phyloP scores from a whole-genome alignment of 2,888 invertebrate species.

The Tupiocoris notatus region DNA sequence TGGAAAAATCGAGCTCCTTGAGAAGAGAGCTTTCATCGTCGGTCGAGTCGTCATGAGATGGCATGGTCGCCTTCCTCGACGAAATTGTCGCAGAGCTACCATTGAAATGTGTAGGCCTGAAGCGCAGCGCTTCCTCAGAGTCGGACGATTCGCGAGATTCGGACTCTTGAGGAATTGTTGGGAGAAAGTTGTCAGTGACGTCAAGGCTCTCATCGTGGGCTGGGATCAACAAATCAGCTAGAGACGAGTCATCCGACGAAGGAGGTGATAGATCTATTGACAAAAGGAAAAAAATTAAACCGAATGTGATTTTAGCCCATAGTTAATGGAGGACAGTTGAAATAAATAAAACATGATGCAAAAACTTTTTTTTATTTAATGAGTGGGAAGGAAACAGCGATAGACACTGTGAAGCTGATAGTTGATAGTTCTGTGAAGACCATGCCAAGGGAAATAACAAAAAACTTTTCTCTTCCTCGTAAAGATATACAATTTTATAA shows the following conservation, averaged over 20 bases:
- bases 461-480: no score
- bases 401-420: no score
- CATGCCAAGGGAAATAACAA: no score
- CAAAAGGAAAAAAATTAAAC: no score
- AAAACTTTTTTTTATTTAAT: no score
- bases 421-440: no score
- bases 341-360: no score
- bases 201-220: constrained; percentile 47
- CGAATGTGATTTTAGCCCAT: no score
- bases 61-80: background rate
- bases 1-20: constrained; percentile 42
- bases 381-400: no score
- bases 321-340: no score
- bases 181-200: constrained; percentile 42
- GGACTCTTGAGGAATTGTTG: constrained; percentile 35
- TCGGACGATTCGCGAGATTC: constrained; percentile 38
- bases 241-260: constrained; percentile 43
- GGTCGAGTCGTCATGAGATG: constrained; percentile 28
- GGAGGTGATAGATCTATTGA: constrained; percentile 45
- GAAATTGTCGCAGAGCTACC: constrained; percentile 7
- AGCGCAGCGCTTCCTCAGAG: constrained; percentile 40
- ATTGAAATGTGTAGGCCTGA: constrained; percentile 45
- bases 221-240: constrained; percentile 46
- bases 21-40: constrained; percentile 41
- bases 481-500: no score